phyloP scores from a whole-genome alignment of 2,113 vertebrate genomes.

The Synchiropus splendidus region DNA sequence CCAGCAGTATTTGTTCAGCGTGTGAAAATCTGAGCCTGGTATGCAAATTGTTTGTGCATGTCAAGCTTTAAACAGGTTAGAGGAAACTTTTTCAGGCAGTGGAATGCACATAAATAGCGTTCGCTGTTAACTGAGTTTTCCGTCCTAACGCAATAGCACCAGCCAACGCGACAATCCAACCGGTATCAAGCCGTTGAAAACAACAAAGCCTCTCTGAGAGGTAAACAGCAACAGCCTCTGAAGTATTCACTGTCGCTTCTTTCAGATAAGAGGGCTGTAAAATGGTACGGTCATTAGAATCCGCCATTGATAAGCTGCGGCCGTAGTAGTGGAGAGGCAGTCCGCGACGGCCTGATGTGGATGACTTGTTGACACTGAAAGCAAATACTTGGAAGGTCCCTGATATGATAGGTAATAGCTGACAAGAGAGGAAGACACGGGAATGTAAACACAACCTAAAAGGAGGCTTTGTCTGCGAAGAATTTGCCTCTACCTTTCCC shows the following conservation, averaged over 20 bases:
- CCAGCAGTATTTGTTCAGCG: no score
- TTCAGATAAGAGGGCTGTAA: conserved; percentile 31
- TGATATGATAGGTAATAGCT: no score
- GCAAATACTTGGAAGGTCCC: no score
- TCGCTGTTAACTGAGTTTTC: conserved; percentile 11
- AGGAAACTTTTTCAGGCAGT: conserved; percentile 16
- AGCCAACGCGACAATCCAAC: conserved; percentile 32
- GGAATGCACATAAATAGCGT: conserved; percentile 9
- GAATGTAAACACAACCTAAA: conserved; percentile 33
- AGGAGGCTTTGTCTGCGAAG: conserved; percentile 33
- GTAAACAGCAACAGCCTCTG: conserved; percentile 51
- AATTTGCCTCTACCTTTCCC: conserved; percentile 21
- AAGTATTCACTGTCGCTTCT: conserved; percentile 23
- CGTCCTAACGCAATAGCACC: conserved; percentile 23
- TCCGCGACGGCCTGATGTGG: no score
- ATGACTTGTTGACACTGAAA: no score
- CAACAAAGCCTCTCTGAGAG: conserved; percentile 31
- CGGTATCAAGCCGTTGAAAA: conserved; percentile 44
- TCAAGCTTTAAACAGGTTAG: not conserved
- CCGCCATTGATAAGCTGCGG: conserved; percentile 44
- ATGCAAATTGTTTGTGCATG: no score
- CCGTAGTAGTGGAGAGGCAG: conserved; percentile 13
- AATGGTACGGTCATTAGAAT: conserved; percentile 53
- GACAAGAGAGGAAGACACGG: conserved; percentile 10
- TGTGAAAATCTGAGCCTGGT: no score